A percentile compares a stretch with the other conserved stretches of the same genome.
Evolutionary conservation across 2,113 vertebrate species (phyloP).

Genomic region (Bos javanicus): DNA sequence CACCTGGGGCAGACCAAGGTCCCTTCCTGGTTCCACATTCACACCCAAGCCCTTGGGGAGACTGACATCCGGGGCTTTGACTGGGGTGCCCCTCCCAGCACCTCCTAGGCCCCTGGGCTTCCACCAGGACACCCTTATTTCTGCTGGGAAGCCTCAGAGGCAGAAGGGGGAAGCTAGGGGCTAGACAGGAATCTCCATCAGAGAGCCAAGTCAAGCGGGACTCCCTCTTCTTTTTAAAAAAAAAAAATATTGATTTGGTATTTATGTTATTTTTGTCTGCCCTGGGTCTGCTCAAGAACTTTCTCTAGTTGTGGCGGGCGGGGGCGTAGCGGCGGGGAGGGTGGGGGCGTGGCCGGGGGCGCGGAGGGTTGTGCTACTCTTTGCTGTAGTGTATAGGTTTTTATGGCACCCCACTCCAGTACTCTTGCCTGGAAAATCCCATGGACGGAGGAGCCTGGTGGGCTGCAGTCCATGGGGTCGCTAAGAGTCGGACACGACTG

Average conservation of each 20-base stretch:
- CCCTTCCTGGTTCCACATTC: background rate
- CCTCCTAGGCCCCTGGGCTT: background rate
- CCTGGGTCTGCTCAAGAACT: background rate
- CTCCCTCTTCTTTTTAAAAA: background rate
- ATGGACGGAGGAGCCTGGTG: too few relatives aligned
- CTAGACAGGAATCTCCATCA: background rate
- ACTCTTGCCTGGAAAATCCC: too few relatives aligned
- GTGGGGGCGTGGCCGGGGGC: too few relatives aligned
- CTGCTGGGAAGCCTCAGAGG: too few relatives aligned
- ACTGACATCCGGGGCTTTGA: background rate
- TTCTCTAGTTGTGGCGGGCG: background rate
- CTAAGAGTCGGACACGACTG: too few relatives aligned
- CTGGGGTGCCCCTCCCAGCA: background rate
- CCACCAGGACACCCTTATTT: background rate
- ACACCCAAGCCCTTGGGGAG: background rate
- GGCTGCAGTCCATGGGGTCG: too few relatives aligned
- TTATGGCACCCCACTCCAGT: background rate
- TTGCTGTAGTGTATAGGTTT: fast-evolving
- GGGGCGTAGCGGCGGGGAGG: too few relatives aligned
- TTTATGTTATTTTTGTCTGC: background rate
- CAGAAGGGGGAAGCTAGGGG: background rate
- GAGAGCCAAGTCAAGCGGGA: background rate
- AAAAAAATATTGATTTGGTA: background rate
- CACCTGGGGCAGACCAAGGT: background rate
- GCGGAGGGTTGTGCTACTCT: background rate